Evolutionary conservation across 2,113 vertebrate species (phyloP).

Genomic region (Donacobius atricapilla): DNA sequence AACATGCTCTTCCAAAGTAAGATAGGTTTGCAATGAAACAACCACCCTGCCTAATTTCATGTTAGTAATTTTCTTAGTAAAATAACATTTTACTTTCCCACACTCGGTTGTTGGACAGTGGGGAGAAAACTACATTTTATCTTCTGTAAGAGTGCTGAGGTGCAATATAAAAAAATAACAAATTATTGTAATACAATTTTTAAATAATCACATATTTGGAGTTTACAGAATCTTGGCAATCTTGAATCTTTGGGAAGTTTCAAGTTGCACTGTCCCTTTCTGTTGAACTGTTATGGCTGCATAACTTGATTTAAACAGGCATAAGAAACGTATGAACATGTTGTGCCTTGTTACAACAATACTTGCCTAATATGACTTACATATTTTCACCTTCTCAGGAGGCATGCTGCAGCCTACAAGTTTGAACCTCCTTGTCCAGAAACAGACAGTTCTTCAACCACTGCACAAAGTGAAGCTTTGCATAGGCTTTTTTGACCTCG

Average conservation of each 20-base stretch:
- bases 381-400: slow-evolving; percentile 49
- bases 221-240: not conserved
- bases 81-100: not conserved
- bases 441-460: slow-evolving; percentile 25
- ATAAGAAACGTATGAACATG: not conserved
- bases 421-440: slow-evolving; percentile 9
- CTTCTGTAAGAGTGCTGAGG: not conserved
- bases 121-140: not conserved
- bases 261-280: not conserved
- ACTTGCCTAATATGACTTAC: slow-evolving; percentile 15
- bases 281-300: not conserved
- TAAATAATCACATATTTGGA: not conserved
- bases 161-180: not conserved
- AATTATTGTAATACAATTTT: not conserved
- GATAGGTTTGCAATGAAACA: not conserved
- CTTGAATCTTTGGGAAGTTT: not conserved
- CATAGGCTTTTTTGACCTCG: slow-evolving; percentile 64
- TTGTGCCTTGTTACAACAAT: slow-evolving; percentile 36
- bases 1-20: not conserved
- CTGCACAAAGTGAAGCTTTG: slow-evolving; percentile 9
- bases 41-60: not conserved
- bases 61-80: not conserved
- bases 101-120: not conserved
- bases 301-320: not conserved
- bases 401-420: not conserved